These are phyloP conservation scores for Cyphomyrus plagiostoma DNA, from an alignment of 2,113 vertebrate genomes.

Conservation along the genomic window DNA sequence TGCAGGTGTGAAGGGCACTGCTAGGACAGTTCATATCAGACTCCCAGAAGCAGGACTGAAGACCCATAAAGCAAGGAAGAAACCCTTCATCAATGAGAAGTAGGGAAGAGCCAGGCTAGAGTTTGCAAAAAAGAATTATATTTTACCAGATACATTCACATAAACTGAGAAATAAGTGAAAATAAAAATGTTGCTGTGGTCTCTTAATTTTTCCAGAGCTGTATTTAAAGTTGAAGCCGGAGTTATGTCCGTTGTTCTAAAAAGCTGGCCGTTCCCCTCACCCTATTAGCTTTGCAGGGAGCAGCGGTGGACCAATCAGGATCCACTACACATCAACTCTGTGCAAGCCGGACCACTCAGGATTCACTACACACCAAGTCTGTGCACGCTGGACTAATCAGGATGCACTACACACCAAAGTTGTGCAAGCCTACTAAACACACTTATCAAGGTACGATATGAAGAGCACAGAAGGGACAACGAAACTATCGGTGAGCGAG, in stretches of 20 bases:
- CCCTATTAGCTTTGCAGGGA: constrained; percentile 47
- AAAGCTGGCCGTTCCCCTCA: constrained; percentile 18
- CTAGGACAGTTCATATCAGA: not conserved
- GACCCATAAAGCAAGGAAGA: not conserved
- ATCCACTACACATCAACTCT: constrained; percentile 41
- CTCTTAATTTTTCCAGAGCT: too few relatives aligned
- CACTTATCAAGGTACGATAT: not conserved
- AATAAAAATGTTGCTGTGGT: too few relatives aligned
- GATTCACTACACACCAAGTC: constrained; percentile 41
- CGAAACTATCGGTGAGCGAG: not conserved
- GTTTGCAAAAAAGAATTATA: not conserved
- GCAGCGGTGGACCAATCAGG: constrained; percentile 37
- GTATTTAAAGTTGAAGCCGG: not conserved
- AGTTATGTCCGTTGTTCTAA: not conserved
- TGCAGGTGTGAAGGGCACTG: not conserved
- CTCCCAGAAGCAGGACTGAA: not conserved
- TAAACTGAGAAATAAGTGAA: too few relatives aligned
- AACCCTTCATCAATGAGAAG: not conserved
- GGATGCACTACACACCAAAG: constrained; percentile 41
- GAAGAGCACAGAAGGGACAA: not conserved
- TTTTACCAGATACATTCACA: too few relatives aligned
- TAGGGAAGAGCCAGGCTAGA: not conserved
- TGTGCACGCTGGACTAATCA: constrained; percentile 37
- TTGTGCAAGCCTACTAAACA: not conserved
- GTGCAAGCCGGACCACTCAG: constrained; percentile 37